Evolutionary conservation across 2,888 invertebrate species (phyloP).

Genomic region (Caenorhabditis uteleia): DNA sequence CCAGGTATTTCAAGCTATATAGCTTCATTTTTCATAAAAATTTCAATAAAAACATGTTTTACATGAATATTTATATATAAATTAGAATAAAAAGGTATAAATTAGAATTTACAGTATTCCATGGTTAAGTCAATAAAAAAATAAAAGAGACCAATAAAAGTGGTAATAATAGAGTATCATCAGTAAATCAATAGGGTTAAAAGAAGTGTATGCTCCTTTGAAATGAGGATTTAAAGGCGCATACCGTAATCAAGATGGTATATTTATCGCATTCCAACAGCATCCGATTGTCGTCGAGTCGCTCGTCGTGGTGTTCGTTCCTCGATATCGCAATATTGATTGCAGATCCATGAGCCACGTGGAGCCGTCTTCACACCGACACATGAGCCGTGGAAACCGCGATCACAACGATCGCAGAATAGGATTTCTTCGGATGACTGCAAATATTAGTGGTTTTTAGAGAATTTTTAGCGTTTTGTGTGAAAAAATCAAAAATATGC

Average conservation of each 20-base stretch:
- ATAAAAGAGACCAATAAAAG: background rate
- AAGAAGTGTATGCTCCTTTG: background rate
- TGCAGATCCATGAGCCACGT: conserved; percentile 80
- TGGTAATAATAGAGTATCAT: background rate
- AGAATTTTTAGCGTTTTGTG: too few relatives aligned
- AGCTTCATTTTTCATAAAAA: background rate
- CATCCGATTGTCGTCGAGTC: background rate
- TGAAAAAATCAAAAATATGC: background rate
- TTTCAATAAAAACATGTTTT: background rate
- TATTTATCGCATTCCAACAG: background rate
- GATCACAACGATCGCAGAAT: conserved; percentile 91
- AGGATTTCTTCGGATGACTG: conserved; percentile 88
- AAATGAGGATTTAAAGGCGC: background rate
- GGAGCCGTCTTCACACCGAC: conserved; percentile 83
- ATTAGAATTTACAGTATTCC: background rate
- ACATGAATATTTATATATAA: background rate
- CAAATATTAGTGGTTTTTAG: conserved; percentile 16
- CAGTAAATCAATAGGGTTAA: background rate
- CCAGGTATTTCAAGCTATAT: background rate
- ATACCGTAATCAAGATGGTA: too few relatives aligned
- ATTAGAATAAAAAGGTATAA: background rate
- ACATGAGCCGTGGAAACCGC: conserved; percentile 91
- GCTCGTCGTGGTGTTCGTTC: conserved; percentile 3
- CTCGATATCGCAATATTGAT: conserved; percentile 11
- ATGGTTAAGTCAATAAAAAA: background rate